Conservation (phyloP, 2,113 vertebrate species). For the Glaucidium brasilianum region DNA sequence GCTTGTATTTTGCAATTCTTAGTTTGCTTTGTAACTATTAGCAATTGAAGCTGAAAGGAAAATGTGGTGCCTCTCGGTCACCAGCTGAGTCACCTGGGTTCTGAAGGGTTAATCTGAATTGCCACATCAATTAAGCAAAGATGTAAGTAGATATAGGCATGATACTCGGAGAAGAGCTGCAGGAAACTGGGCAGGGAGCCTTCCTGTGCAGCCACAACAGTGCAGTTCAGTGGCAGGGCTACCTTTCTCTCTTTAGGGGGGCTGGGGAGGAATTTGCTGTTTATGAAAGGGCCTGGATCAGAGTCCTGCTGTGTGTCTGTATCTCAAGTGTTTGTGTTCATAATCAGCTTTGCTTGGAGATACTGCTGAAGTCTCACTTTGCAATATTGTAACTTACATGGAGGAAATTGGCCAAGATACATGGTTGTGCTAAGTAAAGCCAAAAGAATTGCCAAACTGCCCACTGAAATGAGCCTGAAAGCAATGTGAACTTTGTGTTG, state of each 20-base stretch:
- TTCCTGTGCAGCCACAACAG: background rate
- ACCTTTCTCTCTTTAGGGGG: background rate
- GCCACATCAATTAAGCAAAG: background rate
- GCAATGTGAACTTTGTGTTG: background rate
- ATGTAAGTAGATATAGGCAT: background rate
- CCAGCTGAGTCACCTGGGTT: background rate
- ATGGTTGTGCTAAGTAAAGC: background rate
- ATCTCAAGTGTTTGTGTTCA: background rate
- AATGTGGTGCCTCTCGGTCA: background rate
- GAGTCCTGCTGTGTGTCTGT: too few relatives aligned
- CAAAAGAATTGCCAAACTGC: background rate
- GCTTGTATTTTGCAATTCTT: background rate
- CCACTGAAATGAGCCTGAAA: background rate
- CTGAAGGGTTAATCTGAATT: background rate
- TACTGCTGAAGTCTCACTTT: background rate
- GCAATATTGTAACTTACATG: background rate
- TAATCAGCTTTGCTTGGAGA: background rate
- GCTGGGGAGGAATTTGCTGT: background rate
- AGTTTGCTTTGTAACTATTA: background rate
- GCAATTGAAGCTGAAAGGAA: background rate
- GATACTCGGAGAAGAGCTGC: background rate
- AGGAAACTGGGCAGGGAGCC: background rate
- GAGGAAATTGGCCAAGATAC: background rate
- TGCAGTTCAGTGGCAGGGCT: background rate
- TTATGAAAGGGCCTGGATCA: background rate